These are phyloP conservation scores for Chymomyza procnemis DNA, from an alignment of 2,888 invertebrate genomes.

Conservation along the genomic window DNA sequence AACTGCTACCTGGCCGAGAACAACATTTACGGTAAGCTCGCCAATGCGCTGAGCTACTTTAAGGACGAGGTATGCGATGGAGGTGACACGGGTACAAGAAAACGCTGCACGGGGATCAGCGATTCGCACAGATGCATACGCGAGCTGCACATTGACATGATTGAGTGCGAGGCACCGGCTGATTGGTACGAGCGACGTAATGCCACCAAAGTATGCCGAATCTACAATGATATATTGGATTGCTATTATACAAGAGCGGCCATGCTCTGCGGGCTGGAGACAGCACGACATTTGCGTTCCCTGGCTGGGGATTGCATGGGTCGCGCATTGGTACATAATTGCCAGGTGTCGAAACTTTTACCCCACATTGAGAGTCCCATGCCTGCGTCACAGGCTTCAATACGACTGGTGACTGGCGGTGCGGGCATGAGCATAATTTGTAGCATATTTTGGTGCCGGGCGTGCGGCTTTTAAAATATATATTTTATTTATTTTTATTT, in stretches of 20 bases:
- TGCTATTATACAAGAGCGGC: conserved; percentile 80
- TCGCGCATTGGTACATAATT: conserved; percentile 47
- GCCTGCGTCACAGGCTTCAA: conserved; percentile 28
- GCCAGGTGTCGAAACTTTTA: conserved; percentile 57
- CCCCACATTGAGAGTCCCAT: conserved; percentile 73
- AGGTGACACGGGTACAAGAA: conserved; percentile 30
- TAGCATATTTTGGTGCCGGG: background rate
- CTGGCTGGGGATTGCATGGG: conserved; percentile 67
- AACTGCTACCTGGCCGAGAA: conserved; percentile 77
- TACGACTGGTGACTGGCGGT: background rate
- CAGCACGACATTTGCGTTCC: conserved; percentile 76
- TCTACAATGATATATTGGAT: conserved; percentile 79
- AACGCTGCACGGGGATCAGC: conserved; percentile 66
- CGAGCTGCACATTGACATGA: conserved; percentile 79
- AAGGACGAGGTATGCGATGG: conserved; percentile 77
- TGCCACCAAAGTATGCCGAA: conserved; percentile 78
- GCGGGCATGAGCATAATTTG: background rate
- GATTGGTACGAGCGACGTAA: conserved; percentile 81
- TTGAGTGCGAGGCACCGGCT: conserved; percentile 80
- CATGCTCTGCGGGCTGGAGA: conserved; percentile 79
- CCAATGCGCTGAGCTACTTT: conserved; percentile 78
- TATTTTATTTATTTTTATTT: conserved; percentile 14
- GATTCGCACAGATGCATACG: conserved; percentile 77
- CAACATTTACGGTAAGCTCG: conserved; percentile 79
- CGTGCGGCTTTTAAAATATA: background rate